Base-by-base conservation (phyloP, 2,797 vertebrate species). In the Anas acuta region DNA sequence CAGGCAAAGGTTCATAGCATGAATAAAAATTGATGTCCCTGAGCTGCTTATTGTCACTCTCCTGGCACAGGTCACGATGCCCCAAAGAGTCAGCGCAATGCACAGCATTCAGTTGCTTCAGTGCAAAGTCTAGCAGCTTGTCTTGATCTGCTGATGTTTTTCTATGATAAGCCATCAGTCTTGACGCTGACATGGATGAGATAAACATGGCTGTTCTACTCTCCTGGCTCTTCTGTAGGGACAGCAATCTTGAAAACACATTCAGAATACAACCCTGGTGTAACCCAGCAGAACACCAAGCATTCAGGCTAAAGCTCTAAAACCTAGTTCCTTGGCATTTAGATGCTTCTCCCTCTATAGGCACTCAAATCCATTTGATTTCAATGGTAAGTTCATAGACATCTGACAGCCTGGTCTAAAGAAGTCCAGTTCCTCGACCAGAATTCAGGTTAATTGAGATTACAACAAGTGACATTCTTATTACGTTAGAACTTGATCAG, bases 361-460 rank as follows among this genome's bases (percentile, higher is more conserved):
- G 43, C 18, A 61, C 32, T 28, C 32, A 79, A 79, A 83, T 10
- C 21, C 7, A 56, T 49, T 56, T 33, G 17, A 78, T 57, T 93
- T 82, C 60, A 35, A 20, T 5, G 15, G 17, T 4, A 84, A 61
- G 25, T 11, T 82, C 64, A 61, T 41, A 65, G 89, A 76, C 25
- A 60, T 32, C 28, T 57, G 35, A 73, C 39, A 81, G 60, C 15
- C 21, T 22, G 23, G 43, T n/a, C 56, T 74, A 76, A 87, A 35
- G 74, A 75, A 92, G 9, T 19, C 54, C 47, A 88, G 47, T 43
- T 86, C 33, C 71, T 81, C 62, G 39, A 54, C 7, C n/a, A 88
- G 56, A 90, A 81, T 73, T 64, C 71, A 84, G 71, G 87, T 79
- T 88, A 94, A 86, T 23, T 37, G 54, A 90, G 25, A 90, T 70